Conservation (phyloP, 2,797 vertebrate genomes). For the Eospalax fontanierii region DNA sequence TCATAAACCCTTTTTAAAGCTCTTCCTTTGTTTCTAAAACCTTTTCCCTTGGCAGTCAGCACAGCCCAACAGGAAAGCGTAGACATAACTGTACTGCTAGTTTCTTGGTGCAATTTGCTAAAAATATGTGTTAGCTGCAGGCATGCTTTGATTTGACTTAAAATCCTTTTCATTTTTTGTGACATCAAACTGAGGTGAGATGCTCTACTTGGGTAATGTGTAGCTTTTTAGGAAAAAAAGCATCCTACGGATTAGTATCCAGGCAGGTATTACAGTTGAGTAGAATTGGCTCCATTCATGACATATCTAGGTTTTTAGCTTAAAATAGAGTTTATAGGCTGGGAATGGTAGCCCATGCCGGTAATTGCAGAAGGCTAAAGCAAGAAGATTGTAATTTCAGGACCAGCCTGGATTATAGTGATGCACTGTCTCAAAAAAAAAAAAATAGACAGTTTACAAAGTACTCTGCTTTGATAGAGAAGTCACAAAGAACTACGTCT, state of each 20-base stretch:
- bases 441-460: neutral
- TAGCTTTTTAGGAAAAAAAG: neutral
- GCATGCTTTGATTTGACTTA: constrained; percentile 30
- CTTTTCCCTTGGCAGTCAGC: constrained; percentile 35
- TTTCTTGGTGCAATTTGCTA: constrained; percentile 44
- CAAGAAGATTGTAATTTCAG: neutral
- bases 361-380: neutral
- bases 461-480: neutral
- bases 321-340: neutral
- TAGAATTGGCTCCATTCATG: neutral
- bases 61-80: neutral
- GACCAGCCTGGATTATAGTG: neutral
- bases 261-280: neutral
- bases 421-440: neutral
- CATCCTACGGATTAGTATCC: neutral
- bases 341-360: neutral
- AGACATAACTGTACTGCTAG: neutral
- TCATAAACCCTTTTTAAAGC: constrained; percentile 9
- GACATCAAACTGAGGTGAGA: neutral
- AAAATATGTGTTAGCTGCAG: constrained; percentile 13
- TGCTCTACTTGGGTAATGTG: neutral
- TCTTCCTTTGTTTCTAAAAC: constrained; percentile 35
- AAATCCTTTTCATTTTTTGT: constrained; percentile 29
- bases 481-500: neutral
- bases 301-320: neutral